Conservation (phyloP, 2,113 vertebrate genomes). For the Hemichromis elongatus region DNA sequence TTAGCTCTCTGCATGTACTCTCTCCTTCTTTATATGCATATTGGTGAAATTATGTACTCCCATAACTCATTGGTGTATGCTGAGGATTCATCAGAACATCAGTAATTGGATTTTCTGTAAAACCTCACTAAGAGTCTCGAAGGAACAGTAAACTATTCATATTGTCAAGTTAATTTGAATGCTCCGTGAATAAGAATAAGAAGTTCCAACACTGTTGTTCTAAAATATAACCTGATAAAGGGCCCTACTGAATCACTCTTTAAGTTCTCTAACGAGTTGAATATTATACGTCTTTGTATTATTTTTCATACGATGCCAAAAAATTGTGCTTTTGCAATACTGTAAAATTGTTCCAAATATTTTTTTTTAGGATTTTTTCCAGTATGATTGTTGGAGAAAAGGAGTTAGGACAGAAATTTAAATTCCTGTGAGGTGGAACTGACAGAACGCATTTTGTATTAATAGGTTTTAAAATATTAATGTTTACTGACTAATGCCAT, state of each 20-base stretch:
- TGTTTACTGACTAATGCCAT: not conserved
- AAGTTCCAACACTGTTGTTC: not conserved
- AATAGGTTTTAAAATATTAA: not conserved
- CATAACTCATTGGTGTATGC: not conserved
- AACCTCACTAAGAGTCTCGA: not conserved
- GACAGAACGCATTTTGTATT: not conserved
- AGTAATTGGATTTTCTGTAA: constrained; percentile 11
- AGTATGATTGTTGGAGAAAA: not conserved
- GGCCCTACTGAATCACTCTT: not conserved
- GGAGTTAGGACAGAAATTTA: not conserved
- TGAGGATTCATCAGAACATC: not conserved
- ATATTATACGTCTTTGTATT: not conserved
- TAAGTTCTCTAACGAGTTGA: not conserved
- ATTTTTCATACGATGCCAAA: not conserved
- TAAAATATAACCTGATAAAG: not conserved
- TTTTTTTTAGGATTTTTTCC: not conserved
- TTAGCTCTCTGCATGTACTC: not conserved
- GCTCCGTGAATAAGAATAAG: not conserved
- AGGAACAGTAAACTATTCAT: not conserved
- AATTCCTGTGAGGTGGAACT: not conserved
- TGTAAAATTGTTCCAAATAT: not conserved
- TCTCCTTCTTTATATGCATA: not conserved
- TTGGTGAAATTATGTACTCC: not conserved
- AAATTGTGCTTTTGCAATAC: not conserved
- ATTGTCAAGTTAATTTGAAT: not conserved